These are phyloP conservation scores for Otolemur crassicaudatus DNA, from an alignment of 2,797 vertebrate species.

Conservation along the genomic window DNA sequence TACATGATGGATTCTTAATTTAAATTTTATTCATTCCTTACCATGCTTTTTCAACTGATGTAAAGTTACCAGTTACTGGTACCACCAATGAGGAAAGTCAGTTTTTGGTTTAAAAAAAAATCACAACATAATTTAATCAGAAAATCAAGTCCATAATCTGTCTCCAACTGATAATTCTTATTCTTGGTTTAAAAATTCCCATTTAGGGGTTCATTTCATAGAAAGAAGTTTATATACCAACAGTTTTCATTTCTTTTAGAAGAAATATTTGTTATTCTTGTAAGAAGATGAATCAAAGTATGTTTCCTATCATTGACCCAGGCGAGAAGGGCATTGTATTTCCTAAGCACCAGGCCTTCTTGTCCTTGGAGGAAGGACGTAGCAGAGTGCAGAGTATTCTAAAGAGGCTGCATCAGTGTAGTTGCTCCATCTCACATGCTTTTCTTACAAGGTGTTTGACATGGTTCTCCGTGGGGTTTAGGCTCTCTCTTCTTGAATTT, in stretches of 20 bases:
- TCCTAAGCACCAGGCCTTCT: neutral
- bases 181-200: neutral
- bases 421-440: neutral
- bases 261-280: neutral
- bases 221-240: neutral
- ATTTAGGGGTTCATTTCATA: neutral
- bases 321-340: neutral
- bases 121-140: neutral
- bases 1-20: neutral
- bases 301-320: neutral
- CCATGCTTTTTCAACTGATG: neutral
- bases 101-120: neutral
- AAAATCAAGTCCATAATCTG: neutral
- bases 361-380: neutral
- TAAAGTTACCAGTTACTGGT: neutral
- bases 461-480: neutral
- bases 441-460: neutral
- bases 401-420: neutral
- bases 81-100: neutral
- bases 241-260: neutral
- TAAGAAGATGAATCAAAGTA: constrained; percentile 4
- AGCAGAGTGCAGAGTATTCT: neutral
- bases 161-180: neutral
- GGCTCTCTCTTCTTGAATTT: neutral
- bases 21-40: neutral